Evolutionary conservation across 2,797 vertebrate species (phyloP).

Genomic region (Eulemur mongoz): DNA sequence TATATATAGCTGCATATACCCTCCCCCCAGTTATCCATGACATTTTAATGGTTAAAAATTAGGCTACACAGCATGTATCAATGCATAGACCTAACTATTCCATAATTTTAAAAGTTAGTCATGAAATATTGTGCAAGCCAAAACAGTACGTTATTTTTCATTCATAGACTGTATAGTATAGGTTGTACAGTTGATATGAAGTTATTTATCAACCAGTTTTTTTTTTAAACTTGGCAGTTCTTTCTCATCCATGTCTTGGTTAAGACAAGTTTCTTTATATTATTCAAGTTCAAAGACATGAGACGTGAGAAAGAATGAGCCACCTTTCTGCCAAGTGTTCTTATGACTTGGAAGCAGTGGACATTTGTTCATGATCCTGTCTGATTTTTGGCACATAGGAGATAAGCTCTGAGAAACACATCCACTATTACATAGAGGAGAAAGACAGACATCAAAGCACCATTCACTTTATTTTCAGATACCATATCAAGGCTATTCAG

Average conservation of each 20-base stretch:
- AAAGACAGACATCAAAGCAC: conserved; percentile 43
- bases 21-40: neutral
- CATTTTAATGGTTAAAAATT: neutral
- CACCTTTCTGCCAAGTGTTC: conserved; percentile 65
- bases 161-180: neutral
- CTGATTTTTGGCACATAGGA: conserved; percentile 70
- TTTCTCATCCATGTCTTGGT: conserved; percentile 47
- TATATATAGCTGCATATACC: neutral
- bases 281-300: conserved; percentile 53
- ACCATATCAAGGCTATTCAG: conserved; percentile 7
- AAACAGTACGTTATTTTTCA: neutral
- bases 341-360: conserved; percentile 71
- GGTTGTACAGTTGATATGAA: conserved; percentile 11
- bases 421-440: conserved; percentile 57
- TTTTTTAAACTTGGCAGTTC: conserved; percentile 63
- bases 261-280: conserved; percentile 70
- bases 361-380: conserved; percentile 76
- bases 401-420: conserved; percentile 67
- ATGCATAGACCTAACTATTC: neutral
- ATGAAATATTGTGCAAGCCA: neutral
- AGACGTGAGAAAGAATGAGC: neutral
- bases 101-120: neutral
- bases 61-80: neutral
- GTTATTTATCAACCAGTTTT: conserved; percentile 55
- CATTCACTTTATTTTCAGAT: conserved; percentile 73